These are phyloP conservation scores for Scylla paramamosain DNA, from an alignment of 1,140 invertebrate genomes.

Conservation along the genomic window DNA sequence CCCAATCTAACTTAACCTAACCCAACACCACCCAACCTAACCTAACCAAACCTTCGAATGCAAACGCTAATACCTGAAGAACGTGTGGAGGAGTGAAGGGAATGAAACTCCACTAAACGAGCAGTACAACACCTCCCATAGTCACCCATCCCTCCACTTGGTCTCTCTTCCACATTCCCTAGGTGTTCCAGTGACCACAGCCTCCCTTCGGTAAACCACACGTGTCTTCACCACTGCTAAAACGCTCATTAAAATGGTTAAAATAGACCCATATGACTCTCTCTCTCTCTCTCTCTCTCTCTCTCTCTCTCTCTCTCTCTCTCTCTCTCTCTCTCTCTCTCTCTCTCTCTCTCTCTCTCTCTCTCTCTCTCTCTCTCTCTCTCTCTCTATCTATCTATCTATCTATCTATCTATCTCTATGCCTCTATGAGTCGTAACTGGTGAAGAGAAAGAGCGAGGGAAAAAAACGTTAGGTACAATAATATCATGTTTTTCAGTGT, in stretches of 20 bases:
- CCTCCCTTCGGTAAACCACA: too few relatives aligned
- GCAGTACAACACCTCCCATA: too few relatives aligned
- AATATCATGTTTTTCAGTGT: neutral
- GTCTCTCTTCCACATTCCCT: neutral
- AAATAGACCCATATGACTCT: neutral
- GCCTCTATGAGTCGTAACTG: too few relatives aligned
- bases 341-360: constrained; percentile 49
- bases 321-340: constrained; percentile 49
- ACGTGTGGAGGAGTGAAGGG: neutral
- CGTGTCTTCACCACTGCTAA: neutral
- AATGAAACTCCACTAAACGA: too few relatives aligned
- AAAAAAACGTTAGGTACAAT: too few relatives aligned
- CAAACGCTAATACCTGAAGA: too few relatives aligned
- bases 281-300: constrained; percentile 50
- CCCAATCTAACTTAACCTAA: too few relatives aligned
- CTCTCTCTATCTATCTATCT: neutral
- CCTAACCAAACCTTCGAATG: too few relatives aligned
- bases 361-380: constrained; percentile 50
- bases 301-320: constrained; percentile 51
- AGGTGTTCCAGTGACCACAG: neutral
- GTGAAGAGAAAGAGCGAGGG: neutral
- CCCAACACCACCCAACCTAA: too few relatives aligned
- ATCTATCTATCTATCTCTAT: neutral
- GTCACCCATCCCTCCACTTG: too few relatives aligned
- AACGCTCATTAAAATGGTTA: neutral